phyloP scores from a whole-genome alignment of 2,888 invertebrate species.

The Ceriagrion tenellum region DNA sequence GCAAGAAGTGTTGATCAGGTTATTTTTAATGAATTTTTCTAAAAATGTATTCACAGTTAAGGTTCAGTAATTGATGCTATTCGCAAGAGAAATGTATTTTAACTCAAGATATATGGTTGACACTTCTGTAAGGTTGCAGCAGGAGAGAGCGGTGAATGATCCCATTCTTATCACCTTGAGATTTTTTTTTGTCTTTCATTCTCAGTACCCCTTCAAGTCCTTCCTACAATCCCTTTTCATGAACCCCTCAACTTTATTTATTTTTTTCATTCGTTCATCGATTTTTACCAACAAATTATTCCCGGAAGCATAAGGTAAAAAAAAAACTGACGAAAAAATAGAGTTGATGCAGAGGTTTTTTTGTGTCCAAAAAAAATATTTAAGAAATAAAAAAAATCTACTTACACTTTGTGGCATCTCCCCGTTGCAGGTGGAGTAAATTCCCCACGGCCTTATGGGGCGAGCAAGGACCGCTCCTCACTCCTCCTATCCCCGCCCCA shows the following conservation, averaged over 20 bases:
- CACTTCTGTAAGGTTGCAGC: not conserved
- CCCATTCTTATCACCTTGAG: not conserved
- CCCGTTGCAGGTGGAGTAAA: conserved; percentile 72
- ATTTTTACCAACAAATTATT: conserved; percentile 66
- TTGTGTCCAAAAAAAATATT: conserved; percentile 41
- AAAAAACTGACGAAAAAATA: not conserved
- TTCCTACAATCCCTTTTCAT: not conserved
- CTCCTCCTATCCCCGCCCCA: conserved; percentile 68
- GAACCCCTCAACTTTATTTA: not conserved
- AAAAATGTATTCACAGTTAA: no score
- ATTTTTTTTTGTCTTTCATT: not conserved
- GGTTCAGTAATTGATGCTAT: no score
- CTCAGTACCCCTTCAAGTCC: not conserved
- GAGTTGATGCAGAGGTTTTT: conserved; percentile 33
- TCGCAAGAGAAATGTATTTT: no score
- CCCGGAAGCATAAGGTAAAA: conserved; percentile 53
- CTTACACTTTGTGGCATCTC: conserved; percentile 70
- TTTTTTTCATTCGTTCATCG: not conserved
- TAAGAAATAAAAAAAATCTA: conserved; percentile 26
- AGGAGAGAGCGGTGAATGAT: not conserved
- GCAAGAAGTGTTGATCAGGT: no score
- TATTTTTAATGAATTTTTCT: no score
- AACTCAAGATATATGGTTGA: no score
- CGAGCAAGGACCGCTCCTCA: conserved; percentile 71
- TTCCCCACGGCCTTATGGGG: conserved; percentile 72